A percentile compares a stretch with the other conserved stretches of the same genome.
Evolutionary conservation across 1,140 invertebrate genomes (phyloP).

Genomic region (Akabosia matsudoensis): DNA sequence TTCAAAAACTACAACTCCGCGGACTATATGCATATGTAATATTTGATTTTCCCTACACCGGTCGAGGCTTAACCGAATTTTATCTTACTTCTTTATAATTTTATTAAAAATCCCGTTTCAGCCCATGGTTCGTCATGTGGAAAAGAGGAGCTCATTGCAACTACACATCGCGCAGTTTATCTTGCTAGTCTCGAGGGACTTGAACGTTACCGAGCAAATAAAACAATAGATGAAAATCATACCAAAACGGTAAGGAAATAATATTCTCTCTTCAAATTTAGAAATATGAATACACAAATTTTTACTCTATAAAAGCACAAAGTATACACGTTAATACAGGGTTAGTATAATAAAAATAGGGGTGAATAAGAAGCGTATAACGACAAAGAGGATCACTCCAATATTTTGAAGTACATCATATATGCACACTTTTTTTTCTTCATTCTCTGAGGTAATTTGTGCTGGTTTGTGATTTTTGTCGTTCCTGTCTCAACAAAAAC

Average conservation of each 20-base stretch:
- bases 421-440: too few species aligned
- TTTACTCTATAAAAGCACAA: too few species aligned
- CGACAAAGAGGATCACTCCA: not conserved
- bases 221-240: not conserved
- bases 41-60: not conserved
- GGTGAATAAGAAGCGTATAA: not conserved
- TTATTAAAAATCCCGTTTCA: slow-evolving; percentile 19
- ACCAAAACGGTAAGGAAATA: not conserved
- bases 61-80: too few species aligned
- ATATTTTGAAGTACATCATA: not conserved
- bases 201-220: not conserved
- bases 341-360: not conserved
- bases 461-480: not conserved
- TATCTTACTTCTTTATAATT: slow-evolving; percentile 22
- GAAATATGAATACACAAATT: too few species aligned
- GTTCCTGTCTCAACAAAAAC: not conserved
- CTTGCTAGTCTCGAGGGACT: not conserved
- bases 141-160: not conserved
- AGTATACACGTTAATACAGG: not conserved
- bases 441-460: slow-evolving; percentile 4
- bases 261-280: not conserved
- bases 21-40: not conserved
- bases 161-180: not conserved
- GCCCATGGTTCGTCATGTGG: not conserved
- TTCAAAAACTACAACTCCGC: too few species aligned